Percentiles rank a stretch among this genome's conserved stretches.
phyloP scores from a whole-genome alignment of 2,888 invertebrate species.

The Phorcus lineatus region DNA sequence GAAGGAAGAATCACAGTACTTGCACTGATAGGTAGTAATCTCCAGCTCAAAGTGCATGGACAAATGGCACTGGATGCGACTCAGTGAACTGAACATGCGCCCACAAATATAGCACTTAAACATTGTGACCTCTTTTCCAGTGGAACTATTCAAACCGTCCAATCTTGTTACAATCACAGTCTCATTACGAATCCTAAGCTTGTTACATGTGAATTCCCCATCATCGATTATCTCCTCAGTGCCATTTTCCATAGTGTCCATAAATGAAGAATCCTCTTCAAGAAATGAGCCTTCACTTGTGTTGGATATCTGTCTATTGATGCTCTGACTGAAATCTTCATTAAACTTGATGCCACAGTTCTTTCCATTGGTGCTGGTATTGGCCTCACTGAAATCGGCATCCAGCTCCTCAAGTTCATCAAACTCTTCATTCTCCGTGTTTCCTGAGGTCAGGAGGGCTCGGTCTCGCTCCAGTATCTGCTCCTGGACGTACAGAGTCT shows the following conservation, averaged over 20 bases:
- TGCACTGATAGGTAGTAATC: constrained; percentile 65
- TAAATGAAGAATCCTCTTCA: constrained; percentile 14
- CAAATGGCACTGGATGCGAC: constrained; percentile 70
- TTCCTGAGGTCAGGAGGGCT: neutral
- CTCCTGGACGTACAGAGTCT: constrained; percentile 36
- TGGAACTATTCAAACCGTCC: constrained; percentile 67
- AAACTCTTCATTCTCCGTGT: neutral
- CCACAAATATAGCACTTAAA: constrained; percentile 74
- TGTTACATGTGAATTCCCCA: constrained; percentile 35
- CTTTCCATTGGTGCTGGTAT: neutral
- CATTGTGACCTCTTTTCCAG: constrained; percentile 64
- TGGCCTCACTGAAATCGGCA: constrained; percentile 14
- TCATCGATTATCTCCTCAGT: constrained; percentile 29
- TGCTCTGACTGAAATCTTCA: constrained; percentile 12
- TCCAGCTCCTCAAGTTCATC: neutral
- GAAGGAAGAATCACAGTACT: constrained; percentile 68
- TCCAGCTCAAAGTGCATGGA: constrained; percentile 70
- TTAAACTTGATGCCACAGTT: neutral
- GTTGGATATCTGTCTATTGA: constrained; percentile 27
- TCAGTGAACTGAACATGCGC: constrained; percentile 66
- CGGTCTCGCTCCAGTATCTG: constrained; percentile 21
- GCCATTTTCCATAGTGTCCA: constrained; percentile 21
- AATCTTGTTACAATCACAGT: constrained; percentile 70
- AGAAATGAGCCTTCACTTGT: constrained; percentile 26
- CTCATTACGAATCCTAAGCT: constrained; percentile 64